These are phyloP conservation scores for Macrocentrus cingulum DNA, from an alignment of 1,140 invertebrate genomes.

Conservation along the genomic window DNA sequence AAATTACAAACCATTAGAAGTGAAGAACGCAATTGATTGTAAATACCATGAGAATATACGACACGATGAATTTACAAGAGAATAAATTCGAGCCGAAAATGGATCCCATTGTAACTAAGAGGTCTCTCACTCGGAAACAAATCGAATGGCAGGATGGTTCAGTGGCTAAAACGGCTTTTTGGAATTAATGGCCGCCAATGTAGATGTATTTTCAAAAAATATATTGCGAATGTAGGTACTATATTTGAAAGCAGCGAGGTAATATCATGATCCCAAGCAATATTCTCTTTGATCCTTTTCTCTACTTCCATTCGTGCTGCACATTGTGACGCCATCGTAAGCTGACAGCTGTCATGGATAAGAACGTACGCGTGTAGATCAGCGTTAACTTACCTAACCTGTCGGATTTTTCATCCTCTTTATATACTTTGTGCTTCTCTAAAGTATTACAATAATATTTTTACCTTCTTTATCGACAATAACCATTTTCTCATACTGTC, in stretches of 20 bases:
- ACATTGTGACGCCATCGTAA: neutral
- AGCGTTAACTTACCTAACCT: neutral
- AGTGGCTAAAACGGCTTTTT: neutral
- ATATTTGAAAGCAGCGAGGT: constrained; percentile 6
- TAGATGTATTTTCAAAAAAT: neutral
- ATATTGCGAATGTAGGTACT: neutral
- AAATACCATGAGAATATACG: too few species aligned
- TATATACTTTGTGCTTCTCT: too few species aligned
- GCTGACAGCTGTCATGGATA: constrained; percentile 4
- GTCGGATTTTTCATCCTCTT: neutral
- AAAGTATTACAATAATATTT: too few species aligned
- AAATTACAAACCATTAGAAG: neutral
- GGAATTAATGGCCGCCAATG: neutral
- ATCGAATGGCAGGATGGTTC: too few species aligned
- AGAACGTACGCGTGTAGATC: constrained; percentile 2
- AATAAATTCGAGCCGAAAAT: too few species aligned
- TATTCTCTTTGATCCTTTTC: neutral
- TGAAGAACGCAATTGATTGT: too few species aligned
- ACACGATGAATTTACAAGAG: too few species aligned
- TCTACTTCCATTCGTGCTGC: neutral
- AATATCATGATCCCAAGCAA: constrained; percentile 8
- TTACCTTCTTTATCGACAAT: too few species aligned
- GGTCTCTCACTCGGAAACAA: too few species aligned
- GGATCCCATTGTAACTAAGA: too few species aligned
- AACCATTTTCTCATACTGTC: too few species aligned